A percentile compares a stretch with the other conserved stretches of the same genome.
These are phyloP conservation scores for Lithophane semibrunnea DNA, from an alignment of 2,888 invertebrate genomes.

Conservation along the genomic window DNA sequence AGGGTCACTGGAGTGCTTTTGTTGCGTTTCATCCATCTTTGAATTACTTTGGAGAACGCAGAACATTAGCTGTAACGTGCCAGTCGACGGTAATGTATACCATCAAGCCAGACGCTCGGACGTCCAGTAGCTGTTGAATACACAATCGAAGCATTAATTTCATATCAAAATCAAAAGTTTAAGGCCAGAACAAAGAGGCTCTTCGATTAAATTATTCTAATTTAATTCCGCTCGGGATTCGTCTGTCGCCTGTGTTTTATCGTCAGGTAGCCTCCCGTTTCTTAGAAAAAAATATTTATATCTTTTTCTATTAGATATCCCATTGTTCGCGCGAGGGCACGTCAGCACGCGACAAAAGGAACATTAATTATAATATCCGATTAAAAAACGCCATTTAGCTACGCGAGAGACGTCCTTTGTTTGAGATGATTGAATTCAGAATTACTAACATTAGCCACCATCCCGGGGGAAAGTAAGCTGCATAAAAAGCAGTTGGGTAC, in stretches of 20 bases:
- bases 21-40: constrained; percentile 64
- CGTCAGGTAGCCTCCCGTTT: constrained; percentile 89
- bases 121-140: constrained; percentile 60
- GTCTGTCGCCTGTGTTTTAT: constrained; percentile 88
- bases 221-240: constrained; percentile 84
- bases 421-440: constrained; percentile 89
- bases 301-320: constrained; percentile 90
- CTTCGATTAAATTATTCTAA: constrained; percentile 86
- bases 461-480: constrained; percentile 77
- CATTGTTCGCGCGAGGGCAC: constrained; percentile 90
- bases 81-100: constrained; percentile 46
- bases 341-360: constrained; percentile 91
- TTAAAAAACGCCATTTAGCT: constrained; percentile 90
- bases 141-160: constrained; percentile 68
- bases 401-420: constrained; percentile 88
- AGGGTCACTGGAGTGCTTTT: constrained; percentile 78
- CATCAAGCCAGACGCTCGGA: constrained; percentile 41
- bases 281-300: constrained; percentile 89
- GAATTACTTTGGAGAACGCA: constrained; percentile 35
- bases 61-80: constrained; percentile 20
- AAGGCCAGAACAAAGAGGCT: constrained; percentile 78
- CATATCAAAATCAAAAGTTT: constrained; percentile 67
- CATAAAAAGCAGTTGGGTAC: constrained; percentile 75
- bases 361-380: constrained; percentile 91
- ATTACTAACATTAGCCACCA: constrained; percentile 87